Base-by-base conservation (phyloP, 1,140 invertebrate genomes). In the Calycopis cecrops region DNA sequence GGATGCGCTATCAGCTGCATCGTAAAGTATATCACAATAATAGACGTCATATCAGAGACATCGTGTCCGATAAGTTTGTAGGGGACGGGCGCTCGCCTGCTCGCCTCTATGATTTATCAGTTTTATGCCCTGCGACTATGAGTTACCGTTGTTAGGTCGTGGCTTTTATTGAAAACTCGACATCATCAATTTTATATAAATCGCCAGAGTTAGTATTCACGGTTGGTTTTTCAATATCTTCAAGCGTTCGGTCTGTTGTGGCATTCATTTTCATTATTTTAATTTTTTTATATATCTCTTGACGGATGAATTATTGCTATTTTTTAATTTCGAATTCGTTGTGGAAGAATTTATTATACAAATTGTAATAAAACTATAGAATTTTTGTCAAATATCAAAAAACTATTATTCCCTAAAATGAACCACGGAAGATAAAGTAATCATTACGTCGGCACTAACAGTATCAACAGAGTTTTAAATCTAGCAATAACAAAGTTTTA, bases 71-170 rank as follows among this genome's bases (percentile, higher is more conserved):
- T 44, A 44, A 44, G 14, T 44, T 44, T 44, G 16, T 44, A 44
- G 40, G 12, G 40, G 40, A 44, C 40, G 12, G 12, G 14, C 14
- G 38, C 38, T 40, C 38, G 38, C 21, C 21, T 28, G 38, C 38
- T 40, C 38, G 40, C 40, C 21, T 28, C 21, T 44, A 44, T 44
- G 40, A 44, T 44, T 44, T 44, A 44, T 44, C 40, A 44, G 40
- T 52, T 57, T 58, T 55, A 56, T 44, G 38, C 48, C 51, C 33
- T 50, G 42, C 48, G n/a, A 47, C 54, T 44, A 16, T 44, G 40
- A 44, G 40, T 44, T 44, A 16, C 40, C 40, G 40, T 9, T 16
- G 40, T 44, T 44, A 9, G 40, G 17, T 44, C 40, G 12, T 16
- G 14, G 16, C 14, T 16, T 40, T 40, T 40, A 44, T 44, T 44